These are phyloP conservation scores for Nasonia giraulti DNA, from an alignment of 1,140 invertebrate genomes.

Conservation along the genomic window DNA sequence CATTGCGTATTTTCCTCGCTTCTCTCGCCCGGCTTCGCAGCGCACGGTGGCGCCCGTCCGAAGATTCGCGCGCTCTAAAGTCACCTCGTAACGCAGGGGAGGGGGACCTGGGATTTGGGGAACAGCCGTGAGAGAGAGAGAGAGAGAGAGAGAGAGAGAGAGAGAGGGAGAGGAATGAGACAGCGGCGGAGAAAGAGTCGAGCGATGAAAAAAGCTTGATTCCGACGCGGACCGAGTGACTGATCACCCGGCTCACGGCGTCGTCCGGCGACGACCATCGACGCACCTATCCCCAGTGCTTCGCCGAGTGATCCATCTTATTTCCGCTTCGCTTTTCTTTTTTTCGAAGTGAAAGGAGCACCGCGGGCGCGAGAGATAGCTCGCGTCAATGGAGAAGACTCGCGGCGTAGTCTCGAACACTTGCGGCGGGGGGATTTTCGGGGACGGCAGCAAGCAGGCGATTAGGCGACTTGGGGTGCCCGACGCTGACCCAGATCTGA, in stretches of 20 bases:
- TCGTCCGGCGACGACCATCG: not conserved
- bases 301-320: constrained; percentile 39
- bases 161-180: not conserved
- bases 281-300: not conserved
- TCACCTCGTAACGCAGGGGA: not conserved
- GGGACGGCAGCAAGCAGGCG: not conserved
- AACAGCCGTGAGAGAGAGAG: not conserved
- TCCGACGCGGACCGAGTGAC: constrained; percentile 32
- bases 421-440: not conserved
- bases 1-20: constrained; percentile 40
- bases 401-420: not conserved
- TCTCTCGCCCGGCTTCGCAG: not conserved
- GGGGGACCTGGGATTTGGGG: not conserved
- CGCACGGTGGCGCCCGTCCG: no score
- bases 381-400: not conserved
- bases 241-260: constrained; percentile 21
- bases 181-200: not conserved
- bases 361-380: not conserved
- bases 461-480: not conserved
- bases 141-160: not conserved
- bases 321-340: constrained; percentile 32
- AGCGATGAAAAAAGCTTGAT: constrained; percentile 38
- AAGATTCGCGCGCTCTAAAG: not conserved
- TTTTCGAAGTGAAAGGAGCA: not conserved
- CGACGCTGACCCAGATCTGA: not conserved